Evolutionary conservation across 37 sponge, comb jelly and placozoan genomes (phyloP), one percentile per base, ranked within the genome.

Genomic region (Halichondria panicea): DNA sequence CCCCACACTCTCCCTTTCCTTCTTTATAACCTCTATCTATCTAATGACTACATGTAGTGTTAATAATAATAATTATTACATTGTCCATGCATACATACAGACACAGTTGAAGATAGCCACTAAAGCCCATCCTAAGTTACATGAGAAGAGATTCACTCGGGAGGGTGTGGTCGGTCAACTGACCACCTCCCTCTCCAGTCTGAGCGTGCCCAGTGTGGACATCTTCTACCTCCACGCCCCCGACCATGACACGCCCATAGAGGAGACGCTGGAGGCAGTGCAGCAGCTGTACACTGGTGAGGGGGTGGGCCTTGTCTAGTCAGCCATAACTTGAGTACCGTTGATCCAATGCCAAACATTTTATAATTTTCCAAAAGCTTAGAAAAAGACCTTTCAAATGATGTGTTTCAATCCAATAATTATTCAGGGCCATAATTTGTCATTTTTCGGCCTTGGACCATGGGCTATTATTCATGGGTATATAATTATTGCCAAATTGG

Each of bases 201-300:
- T 94, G 35, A 76, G 84, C 62, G 44, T 67, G n/a, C 44, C 91
- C 4, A 68, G 64, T 41, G 79, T 90, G 57, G 97, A 96, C 62
- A 69, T 96, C 28, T 84, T 92, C 62, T 96, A 96, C 58, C 78
- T 96, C 39, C 97, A 96, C 78, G 81, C 75, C 24, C 97, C 97
- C 35, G 93, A 92, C 72, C 93, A 89, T 66, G 66, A 84, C 42
- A 92, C 91, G 19, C 90, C 90, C 27, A 78, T 96, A 36, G 81
- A 89, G 62, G 97, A 96, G 58, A 93, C 97, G 32, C 86, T 96
- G 33, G 43, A 31, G 7, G 97, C 83, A 25, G 82, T 81, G 2
- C 81, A 96, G 62, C 55, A 86, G 34, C 81, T 96, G 11, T 83
- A 93, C 66, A 45, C 62, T 41, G 94, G 92, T 91, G 9, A 8